phyloP scores from a whole-genome alignment of 37 sponge, comb jelly and placozoan genomes.

The Bolinopsis microptera region DNA sequence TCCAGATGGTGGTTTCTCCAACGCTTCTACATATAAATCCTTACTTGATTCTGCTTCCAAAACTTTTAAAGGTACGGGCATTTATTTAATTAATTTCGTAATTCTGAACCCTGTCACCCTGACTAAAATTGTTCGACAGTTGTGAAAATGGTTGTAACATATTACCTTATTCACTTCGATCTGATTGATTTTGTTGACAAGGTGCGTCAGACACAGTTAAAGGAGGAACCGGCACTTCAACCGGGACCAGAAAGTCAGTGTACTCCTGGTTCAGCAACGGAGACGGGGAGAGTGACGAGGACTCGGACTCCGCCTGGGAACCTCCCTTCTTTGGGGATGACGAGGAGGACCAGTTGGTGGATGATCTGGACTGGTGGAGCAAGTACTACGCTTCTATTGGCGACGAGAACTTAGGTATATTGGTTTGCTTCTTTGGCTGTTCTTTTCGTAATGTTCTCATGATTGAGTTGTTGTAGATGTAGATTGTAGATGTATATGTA shows the following conservation, averaged over 20 bases:
- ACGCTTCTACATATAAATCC: not conserved
- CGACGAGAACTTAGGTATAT: conserved; percentile 14
- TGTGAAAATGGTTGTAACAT: no score
- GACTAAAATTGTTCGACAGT: no score
- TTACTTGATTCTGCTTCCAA: not conserved
- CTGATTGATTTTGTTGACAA: no score
- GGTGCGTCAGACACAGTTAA: no score
- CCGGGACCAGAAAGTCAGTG: not conserved
- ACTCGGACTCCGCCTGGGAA: conserved; percentile 47
- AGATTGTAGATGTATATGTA: no score
- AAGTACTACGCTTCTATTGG: conserved; percentile 57
- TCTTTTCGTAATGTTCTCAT: no score
- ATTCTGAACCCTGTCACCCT: no score
- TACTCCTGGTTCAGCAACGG: conserved; percentile 59
- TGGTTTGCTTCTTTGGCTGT: not conserved
- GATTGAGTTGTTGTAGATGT: no score
- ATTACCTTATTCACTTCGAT: no score
- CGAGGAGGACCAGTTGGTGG: conserved; percentile 1
- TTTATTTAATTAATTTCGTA: no score
- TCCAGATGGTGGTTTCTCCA: not conserved
- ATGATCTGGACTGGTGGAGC: conserved; percentile 66
- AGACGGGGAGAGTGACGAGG: not conserved
- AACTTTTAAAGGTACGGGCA: not conserved
- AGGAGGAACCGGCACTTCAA: not conserved
- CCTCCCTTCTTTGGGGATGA: not conserved